These are phyloP conservation scores for Toxotes lorentzi DNA, from an alignment of 2,797 vertebrate species.

Conservation along the genomic window DNA sequence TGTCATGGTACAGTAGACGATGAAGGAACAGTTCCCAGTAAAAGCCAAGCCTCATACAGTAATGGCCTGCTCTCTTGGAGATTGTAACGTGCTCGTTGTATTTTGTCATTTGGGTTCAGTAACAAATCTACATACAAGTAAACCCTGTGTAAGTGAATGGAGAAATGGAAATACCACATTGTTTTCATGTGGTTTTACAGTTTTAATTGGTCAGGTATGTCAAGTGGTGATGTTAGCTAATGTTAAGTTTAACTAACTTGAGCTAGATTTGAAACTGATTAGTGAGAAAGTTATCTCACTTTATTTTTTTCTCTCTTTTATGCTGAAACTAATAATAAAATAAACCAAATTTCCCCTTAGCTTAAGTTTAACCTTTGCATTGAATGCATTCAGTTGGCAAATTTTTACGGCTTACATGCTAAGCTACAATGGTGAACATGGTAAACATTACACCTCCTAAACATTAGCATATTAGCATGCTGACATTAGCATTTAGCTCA, in stretches of 20 bases:
- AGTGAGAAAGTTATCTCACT: neutral
- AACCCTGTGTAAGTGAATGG: neutral
- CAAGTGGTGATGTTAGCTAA: neutral
- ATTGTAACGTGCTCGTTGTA: neutral
- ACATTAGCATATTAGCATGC: neutral
- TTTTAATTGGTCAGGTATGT: neutral
- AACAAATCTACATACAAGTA: too few relatives aligned
- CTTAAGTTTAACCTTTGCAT: too few relatives aligned
- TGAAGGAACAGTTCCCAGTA: neutral
- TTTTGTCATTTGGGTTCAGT: neutral
- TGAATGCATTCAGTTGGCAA: too few relatives aligned
- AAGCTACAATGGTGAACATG: neutral
- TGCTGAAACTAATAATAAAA: too few relatives aligned
- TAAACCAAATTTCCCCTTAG: too few relatives aligned
- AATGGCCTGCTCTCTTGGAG: neutral
- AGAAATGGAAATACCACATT: neutral
- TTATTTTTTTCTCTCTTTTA: too few relatives aligned
- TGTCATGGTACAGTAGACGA: slow-evolving; percentile 62
- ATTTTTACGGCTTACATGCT: neutral
- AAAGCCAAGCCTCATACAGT: slow-evolving; percentile 22
- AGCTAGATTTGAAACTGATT: neutral
- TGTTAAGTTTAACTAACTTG: neutral
- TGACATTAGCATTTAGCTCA: neutral
- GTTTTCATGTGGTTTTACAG: neutral
- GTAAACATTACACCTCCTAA: neutral